Percentiles rank a stretch among this genome's conserved stretches.
Evolutionary conservation across 2,888 invertebrate species (phyloP).

Genomic region (Rhingia rostrata): DNA sequence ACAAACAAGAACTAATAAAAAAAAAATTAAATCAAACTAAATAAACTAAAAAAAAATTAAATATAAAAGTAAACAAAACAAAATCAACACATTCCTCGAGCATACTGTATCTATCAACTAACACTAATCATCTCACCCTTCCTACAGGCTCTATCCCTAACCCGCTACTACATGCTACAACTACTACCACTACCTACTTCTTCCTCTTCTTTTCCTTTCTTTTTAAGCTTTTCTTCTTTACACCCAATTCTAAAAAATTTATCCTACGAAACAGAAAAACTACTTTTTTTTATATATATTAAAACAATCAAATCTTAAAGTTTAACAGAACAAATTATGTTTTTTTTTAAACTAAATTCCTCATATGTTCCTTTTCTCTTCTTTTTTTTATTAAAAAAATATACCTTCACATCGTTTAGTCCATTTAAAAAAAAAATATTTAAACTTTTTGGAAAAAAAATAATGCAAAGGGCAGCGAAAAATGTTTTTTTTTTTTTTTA

Average conservation of each 20-base stretch:
- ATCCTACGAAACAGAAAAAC: constrained; percentile 64
- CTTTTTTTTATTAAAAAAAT: constrained; percentile 48
- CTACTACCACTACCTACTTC: constrained; percentile 36
- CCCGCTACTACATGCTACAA: constrained; percentile 21
- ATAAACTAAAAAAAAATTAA: constrained; percentile 37
- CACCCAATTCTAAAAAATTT: constrained; percentile 67
- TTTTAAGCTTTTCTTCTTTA: constrained; percentile 24
- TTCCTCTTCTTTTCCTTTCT: constrained; percentile 1
- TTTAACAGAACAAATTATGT: constrained; percentile 49
- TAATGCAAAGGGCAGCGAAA: constrained; percentile 34
- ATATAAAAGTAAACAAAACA: constrained; percentile 30
- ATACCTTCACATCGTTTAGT: constrained; percentile 49
- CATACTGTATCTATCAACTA: constrained; percentile 60
- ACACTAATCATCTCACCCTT: constrained; percentile 39
- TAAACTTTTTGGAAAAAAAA: constrained; percentile 16
- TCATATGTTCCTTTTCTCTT: constrained; percentile 24
- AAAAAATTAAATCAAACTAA: constrained; percentile 8
- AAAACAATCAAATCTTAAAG: constrained; percentile 53
- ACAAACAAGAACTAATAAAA: constrained; percentile 45
- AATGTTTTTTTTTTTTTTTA: constrained; percentile 21
- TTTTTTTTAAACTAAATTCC: constrained; percentile 40
- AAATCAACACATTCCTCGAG: constrained; percentile 59
- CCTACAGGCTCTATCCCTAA: constrained; percentile 4
- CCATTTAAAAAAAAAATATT: constrained; percentile 12
- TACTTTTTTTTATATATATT: constrained; percentile 4